Evolutionary conservation across 2,888 invertebrate genomes (phyloP).

Genomic region (Balanococcus diminutus): DNA sequence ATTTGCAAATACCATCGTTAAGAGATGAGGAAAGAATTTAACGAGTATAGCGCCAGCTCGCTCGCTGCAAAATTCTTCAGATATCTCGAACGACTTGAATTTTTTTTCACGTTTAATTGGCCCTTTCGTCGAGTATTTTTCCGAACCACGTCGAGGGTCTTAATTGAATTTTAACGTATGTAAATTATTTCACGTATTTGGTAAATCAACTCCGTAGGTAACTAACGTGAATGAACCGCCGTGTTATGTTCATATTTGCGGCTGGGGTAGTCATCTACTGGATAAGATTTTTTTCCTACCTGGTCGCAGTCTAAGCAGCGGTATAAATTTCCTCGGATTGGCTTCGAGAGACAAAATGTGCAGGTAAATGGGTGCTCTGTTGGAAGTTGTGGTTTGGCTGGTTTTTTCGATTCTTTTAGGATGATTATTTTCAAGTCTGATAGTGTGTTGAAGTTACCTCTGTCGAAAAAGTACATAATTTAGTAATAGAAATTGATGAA

Average conservation of each 20-base stretch:
- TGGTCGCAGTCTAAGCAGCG: constrained; percentile 57
- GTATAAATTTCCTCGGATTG: constrained; percentile 56
- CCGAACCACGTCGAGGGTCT: not conserved
- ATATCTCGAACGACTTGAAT: constrained; percentile 20
- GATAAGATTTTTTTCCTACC: constrained; percentile 22
- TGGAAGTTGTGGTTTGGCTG: not conserved
- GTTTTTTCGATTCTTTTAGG: not conserved
- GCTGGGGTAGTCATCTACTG: not conserved
- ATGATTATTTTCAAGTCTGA: constrained; percentile 48
- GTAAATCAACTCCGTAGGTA: not conserved
- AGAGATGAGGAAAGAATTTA: not conserved
- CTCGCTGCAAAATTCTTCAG: not conserved
- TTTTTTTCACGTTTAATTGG: not conserved
- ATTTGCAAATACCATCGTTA: not conserved
- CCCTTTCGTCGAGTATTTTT: not conserved
- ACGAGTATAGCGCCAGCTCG: not conserved
- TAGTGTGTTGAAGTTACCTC: constrained; percentile 56
- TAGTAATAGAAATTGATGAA: too few species aligned
- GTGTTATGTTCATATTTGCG: not conserved
- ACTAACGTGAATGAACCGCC: not conserved
- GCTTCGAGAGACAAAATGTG: constrained; percentile 50
- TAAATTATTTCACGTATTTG: not conserved
- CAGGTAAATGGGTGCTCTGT: constrained; percentile 44
- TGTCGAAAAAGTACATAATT: not conserved
- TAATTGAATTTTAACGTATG: constrained; percentile 6